These are phyloP conservation scores for Zophobas morio DNA, from an alignment of 1,140 invertebrate species.

Conservation along the genomic window DNA sequence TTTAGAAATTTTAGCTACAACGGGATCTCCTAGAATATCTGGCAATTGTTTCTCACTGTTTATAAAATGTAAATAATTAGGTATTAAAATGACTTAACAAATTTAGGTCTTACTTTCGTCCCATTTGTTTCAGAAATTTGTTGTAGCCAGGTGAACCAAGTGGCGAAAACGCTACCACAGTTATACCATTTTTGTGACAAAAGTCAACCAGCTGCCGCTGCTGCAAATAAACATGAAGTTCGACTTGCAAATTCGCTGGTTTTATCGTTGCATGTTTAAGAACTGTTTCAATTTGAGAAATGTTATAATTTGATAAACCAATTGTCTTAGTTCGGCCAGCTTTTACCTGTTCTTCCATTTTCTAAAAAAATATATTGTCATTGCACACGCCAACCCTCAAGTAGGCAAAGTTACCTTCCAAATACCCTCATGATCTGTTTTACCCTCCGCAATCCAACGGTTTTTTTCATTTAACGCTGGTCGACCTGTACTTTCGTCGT, in stretches of 20 bases:
- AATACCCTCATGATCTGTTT: conserved; percentile 77
- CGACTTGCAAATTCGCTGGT: conserved; percentile 82
- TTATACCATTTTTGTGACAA: conserved; percentile 80
- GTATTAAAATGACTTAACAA: too few species aligned
- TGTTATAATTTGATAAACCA: conserved; percentile 85
- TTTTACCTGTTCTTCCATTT: conserved; percentile 81
- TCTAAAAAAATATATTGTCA: conserved; percentile 67
- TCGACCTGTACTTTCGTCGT: conserved; percentile 1
- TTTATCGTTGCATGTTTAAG: conserved; percentile 76
- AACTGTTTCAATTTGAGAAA: conserved; percentile 77
- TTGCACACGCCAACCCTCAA: too few species aligned
- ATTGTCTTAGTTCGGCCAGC: conserved; percentile 77
- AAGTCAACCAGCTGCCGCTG: conserved; percentile 81
- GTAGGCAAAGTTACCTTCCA: conserved; percentile 75
- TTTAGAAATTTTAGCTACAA: conserved; percentile 77
- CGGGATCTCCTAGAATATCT: conserved; percentile 76
- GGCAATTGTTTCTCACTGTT: conserved; percentile 69
- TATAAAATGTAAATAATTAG: conserved; percentile 45
- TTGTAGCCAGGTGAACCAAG: conserved; percentile 79
- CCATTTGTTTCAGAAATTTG: conserved; percentile 66
- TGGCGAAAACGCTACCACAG: conserved; percentile 86
- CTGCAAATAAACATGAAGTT: conserved; percentile 87
- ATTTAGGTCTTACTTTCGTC: conserved; percentile 60
- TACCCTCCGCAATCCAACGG: conserved; percentile 74
- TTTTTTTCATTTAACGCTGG: conserved; percentile 63